Conservation (phyloP, 2,797 vertebrate species). For the Pitangus sulphuratus region DNA sequence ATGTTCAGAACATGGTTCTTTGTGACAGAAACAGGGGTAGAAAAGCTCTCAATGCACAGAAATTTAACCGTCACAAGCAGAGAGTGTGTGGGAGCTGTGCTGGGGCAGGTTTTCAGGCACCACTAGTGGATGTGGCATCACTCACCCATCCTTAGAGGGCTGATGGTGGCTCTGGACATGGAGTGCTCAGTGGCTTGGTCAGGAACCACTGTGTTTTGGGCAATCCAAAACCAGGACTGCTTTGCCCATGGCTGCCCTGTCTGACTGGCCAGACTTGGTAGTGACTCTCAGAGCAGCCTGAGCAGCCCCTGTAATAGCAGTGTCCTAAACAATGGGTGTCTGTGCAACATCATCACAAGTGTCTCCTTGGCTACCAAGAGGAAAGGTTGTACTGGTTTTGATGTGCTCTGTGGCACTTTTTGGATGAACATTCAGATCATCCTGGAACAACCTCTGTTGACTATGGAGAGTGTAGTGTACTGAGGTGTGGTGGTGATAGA, state of each 20-base stretch:
- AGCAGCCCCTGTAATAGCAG: background rate
- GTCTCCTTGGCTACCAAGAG: background rate
- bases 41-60: background rate
- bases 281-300: background rate
- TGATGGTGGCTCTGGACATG: background rate
- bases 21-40: background rate
- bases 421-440: background rate
- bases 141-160: background rate
- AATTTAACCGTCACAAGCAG: background rate
- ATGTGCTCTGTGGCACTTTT: background rate
- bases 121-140: background rate
- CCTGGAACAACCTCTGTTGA: background rate
- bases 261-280: background rate
- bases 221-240: background rate
- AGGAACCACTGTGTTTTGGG: background rate
- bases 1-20: background rate
- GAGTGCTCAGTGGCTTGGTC: background rate
- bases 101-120: background rate
- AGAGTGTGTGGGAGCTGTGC: background rate
- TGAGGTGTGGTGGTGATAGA: accelerated
- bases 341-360: background rate
- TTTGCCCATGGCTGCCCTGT: background rate
- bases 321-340: background rate
- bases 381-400: background rate
- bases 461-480: background rate